These are phyloP conservation scores for Apantesis nais DNA, from an alignment of 2,888 invertebrate species.

Conservation along the genomic window DNA sequence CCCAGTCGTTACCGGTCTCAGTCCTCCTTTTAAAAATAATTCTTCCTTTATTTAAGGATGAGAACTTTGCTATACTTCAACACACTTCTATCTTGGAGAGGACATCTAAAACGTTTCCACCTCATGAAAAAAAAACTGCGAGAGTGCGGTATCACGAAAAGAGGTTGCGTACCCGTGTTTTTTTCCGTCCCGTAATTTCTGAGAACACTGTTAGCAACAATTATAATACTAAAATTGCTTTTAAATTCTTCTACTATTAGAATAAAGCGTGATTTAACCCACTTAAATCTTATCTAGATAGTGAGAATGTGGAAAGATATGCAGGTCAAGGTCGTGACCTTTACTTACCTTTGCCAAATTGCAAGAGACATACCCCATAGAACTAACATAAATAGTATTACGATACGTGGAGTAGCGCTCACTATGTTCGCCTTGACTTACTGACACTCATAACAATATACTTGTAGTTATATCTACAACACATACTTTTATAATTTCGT, in stretches of 20 bases:
- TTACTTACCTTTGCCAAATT: slow-evolving; percentile 1
- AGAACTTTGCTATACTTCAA: too few species aligned
- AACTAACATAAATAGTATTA: slow-evolving; percentile 11
- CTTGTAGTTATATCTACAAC: not conserved
- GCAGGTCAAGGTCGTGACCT: slow-evolving; percentile 2
- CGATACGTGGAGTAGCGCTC: slow-evolving; percentile 6
- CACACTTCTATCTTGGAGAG: too few species aligned
- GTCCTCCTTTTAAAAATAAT: too few species aligned
- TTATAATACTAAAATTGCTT: not conserved
- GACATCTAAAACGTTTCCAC: too few species aligned
- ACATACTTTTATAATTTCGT: not conserved
- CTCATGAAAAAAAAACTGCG: too few species aligned
- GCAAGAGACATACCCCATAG: slow-evolving; percentile 4
- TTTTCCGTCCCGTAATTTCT: too few species aligned
- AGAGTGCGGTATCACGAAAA: too few species aligned
- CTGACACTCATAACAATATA: slow-evolving; percentile 5
- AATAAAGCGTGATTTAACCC: not conserved
- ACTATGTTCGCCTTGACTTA: slow-evolving; percentile 12
- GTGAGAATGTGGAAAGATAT: not conserved
- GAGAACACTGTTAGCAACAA: not conserved
- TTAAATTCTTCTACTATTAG: not conserved
- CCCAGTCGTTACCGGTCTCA: too few species aligned
- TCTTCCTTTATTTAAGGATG: too few species aligned
- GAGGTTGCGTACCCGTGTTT: too few species aligned
- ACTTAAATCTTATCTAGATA: not conserved